These are phyloP conservation scores for Dromius quadrimaculatus DNA, from an alignment of 2,888 invertebrate species.

Conservation along the genomic window DNA sequence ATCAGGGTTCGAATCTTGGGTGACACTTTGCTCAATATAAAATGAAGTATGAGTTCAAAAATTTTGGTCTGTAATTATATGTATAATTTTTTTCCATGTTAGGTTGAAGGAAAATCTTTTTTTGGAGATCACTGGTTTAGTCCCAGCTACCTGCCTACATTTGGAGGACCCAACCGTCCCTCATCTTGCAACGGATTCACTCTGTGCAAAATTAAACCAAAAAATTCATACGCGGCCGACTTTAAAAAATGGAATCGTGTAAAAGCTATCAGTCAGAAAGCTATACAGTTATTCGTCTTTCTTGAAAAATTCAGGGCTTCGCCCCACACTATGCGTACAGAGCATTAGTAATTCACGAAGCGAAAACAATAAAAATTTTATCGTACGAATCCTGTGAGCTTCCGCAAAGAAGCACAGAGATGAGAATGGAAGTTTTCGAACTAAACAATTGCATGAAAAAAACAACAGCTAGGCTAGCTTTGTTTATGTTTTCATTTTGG, in stretches of 20 bases:
- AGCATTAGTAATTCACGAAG: conserved; percentile 41
- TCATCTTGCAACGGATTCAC: not conserved
- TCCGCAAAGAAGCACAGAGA: conserved; percentile 16
- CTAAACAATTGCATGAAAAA: conserved; percentile 46
- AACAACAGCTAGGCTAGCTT: conserved; percentile 21
- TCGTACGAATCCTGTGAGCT: conserved; percentile 22
- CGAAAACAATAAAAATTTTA: conserved; percentile 48
- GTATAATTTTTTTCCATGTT: no score
- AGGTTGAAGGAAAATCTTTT: no score
- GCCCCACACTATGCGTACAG: conserved; percentile 24
- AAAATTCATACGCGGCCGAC: conserved; percentile 42
- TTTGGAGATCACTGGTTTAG: no score
- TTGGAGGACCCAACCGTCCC: not conserved
- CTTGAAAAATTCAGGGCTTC: conserved; percentile 37
- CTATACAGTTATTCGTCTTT: conserved; percentile 41
- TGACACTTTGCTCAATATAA: no score
- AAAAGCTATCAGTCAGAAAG: conserved; percentile 36
- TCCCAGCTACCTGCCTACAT: no score
- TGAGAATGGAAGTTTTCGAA: conserved; percentile 30
- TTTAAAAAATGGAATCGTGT: conserved; percentile 47
- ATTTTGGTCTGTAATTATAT: no score
- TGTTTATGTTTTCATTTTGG: conserved; percentile 35
- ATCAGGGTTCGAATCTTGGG: no score
- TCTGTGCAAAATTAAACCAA: conserved; percentile 34
- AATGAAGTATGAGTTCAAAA: no score